Evolutionary conservation across 2,888 invertebrate species (phyloP).

Genomic region (Drosophila leonis): DNA sequence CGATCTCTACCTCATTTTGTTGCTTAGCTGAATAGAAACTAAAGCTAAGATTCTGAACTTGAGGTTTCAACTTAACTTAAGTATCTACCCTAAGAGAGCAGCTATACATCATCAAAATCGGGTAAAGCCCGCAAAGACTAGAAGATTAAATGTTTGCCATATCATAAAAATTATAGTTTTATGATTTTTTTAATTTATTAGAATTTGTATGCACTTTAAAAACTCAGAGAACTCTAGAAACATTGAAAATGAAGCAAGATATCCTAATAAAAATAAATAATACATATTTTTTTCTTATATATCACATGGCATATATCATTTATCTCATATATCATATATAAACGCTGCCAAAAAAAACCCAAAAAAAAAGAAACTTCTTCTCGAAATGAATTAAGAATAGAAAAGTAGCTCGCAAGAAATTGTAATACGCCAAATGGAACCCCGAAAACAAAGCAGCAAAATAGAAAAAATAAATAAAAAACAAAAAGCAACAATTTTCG

Average conservation of each 20-base stretch:
- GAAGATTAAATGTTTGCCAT: too few relatives aligned
- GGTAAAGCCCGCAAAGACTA: too few relatives aligned
- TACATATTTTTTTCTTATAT: too few relatives aligned
- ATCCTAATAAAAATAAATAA: neutral
- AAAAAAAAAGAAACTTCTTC: neutral
- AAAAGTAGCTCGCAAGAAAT: slow-evolving; percentile 7
- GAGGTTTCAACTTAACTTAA: neutral
- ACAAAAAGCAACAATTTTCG: slow-evolving; percentile 48
- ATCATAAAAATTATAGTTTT: too few relatives aligned
- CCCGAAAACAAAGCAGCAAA: slow-evolving; percentile 40
- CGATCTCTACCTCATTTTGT: neutral
- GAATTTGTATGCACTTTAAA: too few relatives aligned
- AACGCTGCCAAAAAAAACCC: neutral
- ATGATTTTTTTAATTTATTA: too few relatives aligned
- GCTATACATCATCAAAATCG: too few relatives aligned
- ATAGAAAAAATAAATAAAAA: slow-evolving; percentile 13
- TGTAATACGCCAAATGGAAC: slow-evolving; percentile 17
- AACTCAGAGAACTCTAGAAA: too few relatives aligned
- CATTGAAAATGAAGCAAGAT: too few relatives aligned
- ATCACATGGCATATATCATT: neutral
- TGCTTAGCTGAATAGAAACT: neutral
- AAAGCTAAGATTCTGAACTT: neutral
- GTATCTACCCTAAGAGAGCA: too few relatives aligned
- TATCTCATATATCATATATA: neutral
- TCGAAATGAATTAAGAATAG: slow-evolving; percentile 9